These are phyloP conservation scores for Oriolus oriolus DNA, from an alignment of 2,113 vertebrate genomes.

Conservation along the genomic window DNA sequence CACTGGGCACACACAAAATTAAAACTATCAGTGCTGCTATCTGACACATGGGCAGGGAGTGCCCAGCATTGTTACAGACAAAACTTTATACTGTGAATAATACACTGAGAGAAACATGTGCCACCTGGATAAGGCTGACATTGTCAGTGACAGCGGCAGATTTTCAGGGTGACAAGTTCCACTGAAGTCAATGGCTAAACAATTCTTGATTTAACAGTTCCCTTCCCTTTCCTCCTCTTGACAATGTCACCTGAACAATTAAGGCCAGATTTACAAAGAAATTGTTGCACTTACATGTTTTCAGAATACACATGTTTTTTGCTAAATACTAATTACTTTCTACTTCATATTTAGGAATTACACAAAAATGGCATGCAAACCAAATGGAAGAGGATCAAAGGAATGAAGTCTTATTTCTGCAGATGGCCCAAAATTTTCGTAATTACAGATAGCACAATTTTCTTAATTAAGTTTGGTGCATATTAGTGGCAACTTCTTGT, in stretches of 20 bases:
- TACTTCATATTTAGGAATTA: background rate
- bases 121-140: background rate
- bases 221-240: background rate
- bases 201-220: background rate
- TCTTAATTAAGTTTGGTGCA: background rate
- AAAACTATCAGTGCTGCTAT: background rate
- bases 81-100: background rate
- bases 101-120: background rate
- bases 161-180: background rate
- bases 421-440: background rate
- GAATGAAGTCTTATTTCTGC: background rate
- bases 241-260: background rate
- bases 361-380: background rate
- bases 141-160: background rate
- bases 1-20: background rate
- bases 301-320: background rate
- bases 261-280: background rate
- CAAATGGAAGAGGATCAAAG: constrained; percentile 30
- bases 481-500: background rate
- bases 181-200: background rate
- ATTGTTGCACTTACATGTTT: background rate
- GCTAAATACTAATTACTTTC: background rate
- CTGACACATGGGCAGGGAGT: background rate
- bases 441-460: constrained; percentile 10
- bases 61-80: background rate